phyloP scores from a whole-genome alignment of 2,888 invertebrate genomes.

The Gonocerus acuteangulatus region DNA sequence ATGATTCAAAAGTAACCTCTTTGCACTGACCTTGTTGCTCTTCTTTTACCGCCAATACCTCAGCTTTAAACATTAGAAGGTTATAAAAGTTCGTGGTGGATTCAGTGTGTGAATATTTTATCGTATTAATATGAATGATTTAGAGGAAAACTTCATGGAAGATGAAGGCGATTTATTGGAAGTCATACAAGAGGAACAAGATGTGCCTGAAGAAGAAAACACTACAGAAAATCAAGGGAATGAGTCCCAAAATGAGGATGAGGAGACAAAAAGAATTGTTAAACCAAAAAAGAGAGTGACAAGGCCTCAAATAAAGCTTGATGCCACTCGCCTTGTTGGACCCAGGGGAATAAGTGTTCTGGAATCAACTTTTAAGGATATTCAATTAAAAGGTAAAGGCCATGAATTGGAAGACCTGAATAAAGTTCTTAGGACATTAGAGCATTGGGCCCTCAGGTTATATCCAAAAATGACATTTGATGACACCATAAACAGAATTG shows the following conservation, averaged over 20 bases:
- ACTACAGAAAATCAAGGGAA: constrained; percentile 13
- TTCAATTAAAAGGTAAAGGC: constrained; percentile 74
- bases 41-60: no score
- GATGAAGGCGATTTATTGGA: constrained; percentile 5
- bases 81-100: no score
- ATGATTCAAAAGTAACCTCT: no score
- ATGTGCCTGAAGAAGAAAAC: background rate
- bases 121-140: no score
- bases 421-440: constrained; percentile 67
- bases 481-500: constrained; percentile 70
- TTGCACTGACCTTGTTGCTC: no score
- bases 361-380: constrained; percentile 68
- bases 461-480: constrained; percentile 85
- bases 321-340: constrained; percentile 42
- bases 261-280: constrained; percentile 32
- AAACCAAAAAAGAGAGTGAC: constrained; percentile 50
- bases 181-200: constrained; percentile 3
- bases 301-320: constrained; percentile 60
- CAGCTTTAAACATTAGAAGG: no score
- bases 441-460: constrained; percentile 89
- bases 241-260: constrained; percentile 28
- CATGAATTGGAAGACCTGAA: constrained; percentile 76
- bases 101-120: no score
- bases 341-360: constrained; percentile 64
- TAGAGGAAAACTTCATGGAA: background rate